phyloP scores from a whole-genome alignment of 2,888 invertebrate species.

The Rapana venosa region DNA sequence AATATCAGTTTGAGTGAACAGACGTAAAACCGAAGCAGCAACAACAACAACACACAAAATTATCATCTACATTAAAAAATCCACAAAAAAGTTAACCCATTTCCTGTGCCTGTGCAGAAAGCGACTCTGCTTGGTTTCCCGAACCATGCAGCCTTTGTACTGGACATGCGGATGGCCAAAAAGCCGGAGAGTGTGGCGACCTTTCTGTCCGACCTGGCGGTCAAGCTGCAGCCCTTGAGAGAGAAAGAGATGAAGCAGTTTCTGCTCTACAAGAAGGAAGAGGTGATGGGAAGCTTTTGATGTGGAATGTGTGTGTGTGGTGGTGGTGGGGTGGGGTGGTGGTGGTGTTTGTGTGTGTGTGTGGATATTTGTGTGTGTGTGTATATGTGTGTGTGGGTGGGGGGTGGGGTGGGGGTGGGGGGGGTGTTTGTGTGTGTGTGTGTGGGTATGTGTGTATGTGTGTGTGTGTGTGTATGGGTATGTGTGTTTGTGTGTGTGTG shows the following conservation, averaged over 20 bases:
- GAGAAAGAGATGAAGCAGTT: slow-evolving; percentile 77
- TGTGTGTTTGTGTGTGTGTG: background rate
- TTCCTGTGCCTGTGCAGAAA: slow-evolving; percentile 66
- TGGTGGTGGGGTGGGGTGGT: no score
- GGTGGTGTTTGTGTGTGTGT: background rate
- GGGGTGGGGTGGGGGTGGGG: no score
- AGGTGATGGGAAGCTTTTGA: slow-evolving; percentile 68
- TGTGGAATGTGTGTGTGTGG: no score
- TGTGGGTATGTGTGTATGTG: background rate
- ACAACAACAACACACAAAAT: no score
- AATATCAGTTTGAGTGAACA: no score
- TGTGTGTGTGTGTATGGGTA: background rate
- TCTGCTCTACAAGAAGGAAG: slow-evolving; percentile 79
- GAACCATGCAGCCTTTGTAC: slow-evolving; percentile 79
- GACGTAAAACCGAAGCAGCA: no score
- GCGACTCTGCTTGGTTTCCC: slow-evolving; percentile 79
- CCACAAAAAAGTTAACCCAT: no score
- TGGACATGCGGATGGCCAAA: slow-evolving; percentile 80
- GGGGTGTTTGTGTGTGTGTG: background rate
- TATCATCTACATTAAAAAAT: no score
- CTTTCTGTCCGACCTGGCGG: slow-evolving; percentile 78
- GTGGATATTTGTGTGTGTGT: background rate
- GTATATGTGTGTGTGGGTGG: no score
- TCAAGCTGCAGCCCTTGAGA: slow-evolving; percentile 78
- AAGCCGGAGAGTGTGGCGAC: slow-evolving; percentile 76